These are phyloP conservation scores for Diplolepis rosae DNA, from an alignment of 2,888 invertebrate species.

Conservation along the genomic window DNA sequence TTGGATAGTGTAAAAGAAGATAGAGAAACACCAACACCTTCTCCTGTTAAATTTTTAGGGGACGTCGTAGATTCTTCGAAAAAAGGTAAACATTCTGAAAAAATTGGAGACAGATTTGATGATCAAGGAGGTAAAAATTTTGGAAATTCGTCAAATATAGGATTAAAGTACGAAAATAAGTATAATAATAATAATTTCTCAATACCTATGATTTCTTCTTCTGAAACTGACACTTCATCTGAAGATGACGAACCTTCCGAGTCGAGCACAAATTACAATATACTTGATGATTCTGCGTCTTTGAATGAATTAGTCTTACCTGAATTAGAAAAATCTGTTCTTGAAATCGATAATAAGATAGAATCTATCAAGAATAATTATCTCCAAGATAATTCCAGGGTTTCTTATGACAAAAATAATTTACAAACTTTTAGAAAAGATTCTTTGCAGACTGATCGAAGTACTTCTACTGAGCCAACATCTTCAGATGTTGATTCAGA, in stretches of 20 bases:
- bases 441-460: constrained; percentile 18
- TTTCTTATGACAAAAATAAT: not conserved
- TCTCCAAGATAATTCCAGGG: constrained; percentile 18
- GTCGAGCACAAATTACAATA: constrained; percentile 67
- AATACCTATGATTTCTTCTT: constrained; percentile 66
- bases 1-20: constrained; percentile 66
- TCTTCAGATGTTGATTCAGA: constrained; percentile 32
- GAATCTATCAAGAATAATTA: constrained; percentile 37
- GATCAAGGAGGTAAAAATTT: not conserved
- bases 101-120: constrained; percentile 33
- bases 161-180: not conserved
- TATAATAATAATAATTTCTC: constrained; percentile 44
- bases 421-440: constrained; percentile 10
- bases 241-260: constrained; percentile 62
- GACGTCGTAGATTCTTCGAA: constrained; percentile 34
- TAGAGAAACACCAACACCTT: constrained; percentile 61
- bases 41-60: constrained; percentile 58
- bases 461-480: constrained; percentile 34
- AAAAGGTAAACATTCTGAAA: constrained; percentile 34
- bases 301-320: constrained; percentile 47
- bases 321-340: constrained; percentile 29
- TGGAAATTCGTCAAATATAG: not conserved
- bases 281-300: constrained; percentile 60
- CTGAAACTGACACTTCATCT: constrained; percentile 65
- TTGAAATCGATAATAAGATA: not conserved